Conservation (phyloP, 2,797 vertebrate genomes). For the Phyllotis vaccarum region DNA sequence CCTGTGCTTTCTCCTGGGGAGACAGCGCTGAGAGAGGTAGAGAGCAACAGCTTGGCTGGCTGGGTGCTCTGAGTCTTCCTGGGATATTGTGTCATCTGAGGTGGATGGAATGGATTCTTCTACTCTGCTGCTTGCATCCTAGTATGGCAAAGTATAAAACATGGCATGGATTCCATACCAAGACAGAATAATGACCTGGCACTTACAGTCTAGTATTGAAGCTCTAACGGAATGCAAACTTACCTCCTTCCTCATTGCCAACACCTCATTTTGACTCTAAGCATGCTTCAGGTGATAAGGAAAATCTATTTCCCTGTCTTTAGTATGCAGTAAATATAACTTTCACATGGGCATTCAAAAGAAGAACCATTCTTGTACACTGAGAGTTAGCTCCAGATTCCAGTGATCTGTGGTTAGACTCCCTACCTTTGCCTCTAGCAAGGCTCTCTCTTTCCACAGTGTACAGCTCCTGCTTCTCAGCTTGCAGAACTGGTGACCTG, state of each 20-base stretch:
- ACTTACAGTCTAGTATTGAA: background rate
- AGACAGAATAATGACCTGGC: background rate
- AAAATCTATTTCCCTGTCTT: background rate
- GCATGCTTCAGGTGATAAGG: background rate
- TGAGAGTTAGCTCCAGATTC: background rate
- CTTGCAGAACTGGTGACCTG: background rate
- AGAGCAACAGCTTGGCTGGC: background rate
- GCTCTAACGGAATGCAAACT: background rate
- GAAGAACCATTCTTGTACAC: background rate
- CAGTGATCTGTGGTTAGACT: background rate
- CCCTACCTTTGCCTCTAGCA: rapidly evolving
- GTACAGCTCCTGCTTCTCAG: rapidly evolving
- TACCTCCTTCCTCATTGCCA: background rate
- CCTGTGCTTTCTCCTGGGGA: background rate
- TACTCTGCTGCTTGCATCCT: constrained; percentile 71
- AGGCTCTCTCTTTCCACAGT: too few species aligned
- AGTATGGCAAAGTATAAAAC: constrained; percentile 74
- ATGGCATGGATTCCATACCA: constrained; percentile 71
- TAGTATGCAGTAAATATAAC: background rate
- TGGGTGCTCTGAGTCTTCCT: background rate
- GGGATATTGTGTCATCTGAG: constrained; percentile 75
- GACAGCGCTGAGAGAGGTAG: background rate
- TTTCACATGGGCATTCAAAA: background rate
- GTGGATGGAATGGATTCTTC: constrained; percentile 84
- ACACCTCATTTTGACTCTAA: background rate